Conservation (phyloP, 2,888 invertebrate species). For the Oxycera nigricornis region DNA sequence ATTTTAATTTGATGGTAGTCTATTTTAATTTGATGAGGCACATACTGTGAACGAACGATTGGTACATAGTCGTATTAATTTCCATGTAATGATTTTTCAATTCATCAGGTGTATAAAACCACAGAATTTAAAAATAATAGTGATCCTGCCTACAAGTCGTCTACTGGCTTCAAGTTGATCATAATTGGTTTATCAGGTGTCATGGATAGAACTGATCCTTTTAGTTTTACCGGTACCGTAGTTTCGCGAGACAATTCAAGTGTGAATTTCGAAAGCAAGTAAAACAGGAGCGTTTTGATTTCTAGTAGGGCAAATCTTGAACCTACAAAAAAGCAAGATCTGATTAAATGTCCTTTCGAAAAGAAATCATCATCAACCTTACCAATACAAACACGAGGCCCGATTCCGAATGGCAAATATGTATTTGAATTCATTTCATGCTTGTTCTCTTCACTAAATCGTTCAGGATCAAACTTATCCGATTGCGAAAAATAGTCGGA, state of each 20-base stretch:
- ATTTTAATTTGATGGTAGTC: no score
- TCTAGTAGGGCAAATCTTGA: constrained; percentile 45
- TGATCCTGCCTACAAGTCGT: no score
- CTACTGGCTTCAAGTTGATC: background rate
- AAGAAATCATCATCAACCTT: background rate
- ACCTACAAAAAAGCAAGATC: constrained; percentile 28
- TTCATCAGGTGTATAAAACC: no score
- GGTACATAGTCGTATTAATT: no score
- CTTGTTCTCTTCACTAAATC: constrained; percentile 64
- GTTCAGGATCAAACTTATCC: constrained; percentile 63
- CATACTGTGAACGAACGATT: no score
- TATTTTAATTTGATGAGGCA: no score
- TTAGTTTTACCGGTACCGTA: constrained; percentile 40
- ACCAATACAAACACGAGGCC: constrained; percentile 66
- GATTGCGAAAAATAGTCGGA: constrained; percentile 62
- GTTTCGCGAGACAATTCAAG: constrained; percentile 40
- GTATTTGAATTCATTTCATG: constrained; percentile 55
- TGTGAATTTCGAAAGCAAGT: constrained; percentile 39
- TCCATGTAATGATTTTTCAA: no score
- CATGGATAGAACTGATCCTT: background rate
- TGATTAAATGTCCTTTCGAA: background rate
- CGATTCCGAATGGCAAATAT: constrained; percentile 63
- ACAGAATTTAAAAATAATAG: no score
- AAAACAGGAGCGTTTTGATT: constrained; percentile 38
- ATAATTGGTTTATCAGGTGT: constrained; percentile 49